phyloP scores from a whole-genome alignment of 1,140 invertebrate genomes.

The Bombyx mandarina region DNA sequence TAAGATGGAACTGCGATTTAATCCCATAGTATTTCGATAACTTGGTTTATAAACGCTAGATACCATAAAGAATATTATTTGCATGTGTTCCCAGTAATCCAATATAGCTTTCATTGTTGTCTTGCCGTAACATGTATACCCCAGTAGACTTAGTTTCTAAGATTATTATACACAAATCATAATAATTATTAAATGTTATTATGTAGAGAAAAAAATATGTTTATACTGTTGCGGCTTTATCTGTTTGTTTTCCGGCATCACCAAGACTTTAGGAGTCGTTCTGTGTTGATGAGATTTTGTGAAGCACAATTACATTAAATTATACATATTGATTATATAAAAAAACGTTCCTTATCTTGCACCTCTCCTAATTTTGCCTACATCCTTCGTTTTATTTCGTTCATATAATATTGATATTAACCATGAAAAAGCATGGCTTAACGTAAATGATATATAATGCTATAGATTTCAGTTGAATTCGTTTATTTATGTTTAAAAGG shows the following conservation, averaged over 20 bases:
- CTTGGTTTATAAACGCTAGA: no score
- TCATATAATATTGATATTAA: constrained; percentile 36
- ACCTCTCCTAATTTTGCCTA: constrained; percentile 63
- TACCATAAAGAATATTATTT: constrained; percentile 18
- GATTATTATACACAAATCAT: neutral
- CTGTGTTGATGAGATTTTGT: neutral
- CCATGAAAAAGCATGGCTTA: constrained; percentile 58
- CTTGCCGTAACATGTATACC: constrained; percentile 1
- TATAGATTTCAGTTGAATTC: constrained; percentile 32
- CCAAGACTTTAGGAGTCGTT: constrained; percentile 45
- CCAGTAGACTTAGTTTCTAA: neutral
- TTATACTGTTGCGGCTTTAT: constrained; percentile 48
- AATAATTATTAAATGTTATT: constrained; percentile 1
- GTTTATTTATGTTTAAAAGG: constrained; percentile 27
- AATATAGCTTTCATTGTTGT: no score
- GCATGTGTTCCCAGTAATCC: constrained; percentile 31
- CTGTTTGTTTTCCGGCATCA: constrained; percentile 72
- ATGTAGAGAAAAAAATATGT: neutral
- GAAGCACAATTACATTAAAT: constrained; percentile 19
- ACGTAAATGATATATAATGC: constrained; percentile 30
- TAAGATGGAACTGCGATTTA: no score
- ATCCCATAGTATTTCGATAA: no score
- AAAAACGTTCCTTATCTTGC: constrained; percentile 49
- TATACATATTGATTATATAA: constrained; percentile 25
- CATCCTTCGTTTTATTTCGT: constrained; percentile 39